Percentiles rank a stretch among this genome's conserved stretches.
Evolutionary conservation across 2,797 vertebrate genomes (phyloP).

Genomic region (Tachyglossus aculeatus): DNA sequence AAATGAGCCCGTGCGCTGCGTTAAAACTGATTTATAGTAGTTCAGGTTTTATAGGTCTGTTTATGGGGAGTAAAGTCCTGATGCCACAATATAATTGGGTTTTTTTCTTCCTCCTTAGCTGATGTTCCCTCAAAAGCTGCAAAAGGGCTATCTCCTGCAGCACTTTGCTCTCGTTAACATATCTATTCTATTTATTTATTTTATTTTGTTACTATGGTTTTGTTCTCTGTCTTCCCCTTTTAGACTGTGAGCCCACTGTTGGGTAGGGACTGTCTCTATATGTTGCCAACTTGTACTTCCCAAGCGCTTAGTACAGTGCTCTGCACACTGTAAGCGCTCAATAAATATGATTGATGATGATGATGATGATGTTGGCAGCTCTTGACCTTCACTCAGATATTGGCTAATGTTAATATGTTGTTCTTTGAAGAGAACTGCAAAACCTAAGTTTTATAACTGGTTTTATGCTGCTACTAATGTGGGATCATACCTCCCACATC

Average conservation of each 20-base stretch:
- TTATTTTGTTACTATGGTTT: too few relatives aligned
- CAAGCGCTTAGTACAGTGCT: too few relatives aligned
- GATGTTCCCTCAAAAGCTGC: slow-evolving; percentile 11
- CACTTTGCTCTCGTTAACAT: slow-evolving; percentile 28
- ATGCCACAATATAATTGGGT: background rate
- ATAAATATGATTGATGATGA: too few relatives aligned
- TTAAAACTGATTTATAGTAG: too few relatives aligned
- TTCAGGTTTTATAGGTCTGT: too few relatives aligned
- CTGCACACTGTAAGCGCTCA: too few relatives aligned
- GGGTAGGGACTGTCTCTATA: too few relatives aligned
- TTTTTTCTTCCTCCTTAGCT: background rate
- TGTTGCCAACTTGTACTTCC: too few relatives aligned
- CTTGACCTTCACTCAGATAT: slow-evolving; percentile 21
- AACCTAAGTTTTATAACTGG: slow-evolving; percentile 48
- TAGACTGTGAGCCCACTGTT: too few relatives aligned
- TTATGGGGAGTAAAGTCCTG: background rate
- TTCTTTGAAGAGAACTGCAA: slow-evolving; percentile 53
- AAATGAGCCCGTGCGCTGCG: too few relatives aligned
- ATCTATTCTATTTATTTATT: too few relatives aligned
- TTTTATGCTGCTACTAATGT: slow-evolving; percentile 57
- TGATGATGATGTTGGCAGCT: slow-evolving; percentile 29
- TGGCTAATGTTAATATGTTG: slow-evolving; percentile 45
- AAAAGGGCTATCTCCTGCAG: background rate
- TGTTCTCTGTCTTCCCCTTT: too few relatives aligned
- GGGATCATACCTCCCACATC: slow-evolving; percentile 37